Conservation (phyloP, 2,797 vertebrate genomes). For the Rhynchotus rufescens region DNA sequence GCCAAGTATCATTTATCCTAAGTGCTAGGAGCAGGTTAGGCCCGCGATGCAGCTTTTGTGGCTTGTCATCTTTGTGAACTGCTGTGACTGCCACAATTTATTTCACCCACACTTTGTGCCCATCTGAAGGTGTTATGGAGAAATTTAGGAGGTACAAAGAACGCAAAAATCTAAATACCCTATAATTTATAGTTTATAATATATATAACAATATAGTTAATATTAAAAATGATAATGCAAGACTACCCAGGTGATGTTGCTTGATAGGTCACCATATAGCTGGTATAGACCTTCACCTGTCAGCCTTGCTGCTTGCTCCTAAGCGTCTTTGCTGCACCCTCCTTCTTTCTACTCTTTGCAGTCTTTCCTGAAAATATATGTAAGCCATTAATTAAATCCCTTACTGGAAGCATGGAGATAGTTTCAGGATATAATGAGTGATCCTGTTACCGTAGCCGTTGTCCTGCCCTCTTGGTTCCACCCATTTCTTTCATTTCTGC, state of each 20-base stretch:
- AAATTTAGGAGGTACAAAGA: not conserved
- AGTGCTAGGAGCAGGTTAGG: not conserved
- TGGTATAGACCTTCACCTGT: not conserved
- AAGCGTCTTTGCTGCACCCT: not conserved
- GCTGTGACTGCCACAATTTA: not conserved
- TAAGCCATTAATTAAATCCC: slow-evolving; percentile 40
- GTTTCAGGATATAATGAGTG: not conserved
- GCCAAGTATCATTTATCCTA: not conserved
- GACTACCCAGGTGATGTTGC: not conserved
- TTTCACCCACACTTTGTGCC: not conserved
- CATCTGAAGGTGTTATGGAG: not conserved
- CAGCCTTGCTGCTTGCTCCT: not conserved
- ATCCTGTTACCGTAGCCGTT: slow-evolving; percentile 5
- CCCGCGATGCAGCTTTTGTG: not conserved
- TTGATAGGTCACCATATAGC: not conserved
- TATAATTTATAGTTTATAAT: not conserved
- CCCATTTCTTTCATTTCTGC: slow-evolving; percentile 20
- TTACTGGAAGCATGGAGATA: slow-evolving; percentile 18
- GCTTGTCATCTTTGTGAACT: not conserved
- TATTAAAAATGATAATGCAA: not conserved
- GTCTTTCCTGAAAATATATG: slow-evolving; percentile 18
- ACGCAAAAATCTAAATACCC: not conserved
- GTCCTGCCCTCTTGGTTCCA: slow-evolving; percentile 7
- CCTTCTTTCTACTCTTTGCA: slow-evolving; percentile 26
- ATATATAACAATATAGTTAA: not conserved